Evolutionary conservation across 2,888 invertebrate genomes (phyloP).

Genomic region (Holacanthella duospinosa): DNA sequence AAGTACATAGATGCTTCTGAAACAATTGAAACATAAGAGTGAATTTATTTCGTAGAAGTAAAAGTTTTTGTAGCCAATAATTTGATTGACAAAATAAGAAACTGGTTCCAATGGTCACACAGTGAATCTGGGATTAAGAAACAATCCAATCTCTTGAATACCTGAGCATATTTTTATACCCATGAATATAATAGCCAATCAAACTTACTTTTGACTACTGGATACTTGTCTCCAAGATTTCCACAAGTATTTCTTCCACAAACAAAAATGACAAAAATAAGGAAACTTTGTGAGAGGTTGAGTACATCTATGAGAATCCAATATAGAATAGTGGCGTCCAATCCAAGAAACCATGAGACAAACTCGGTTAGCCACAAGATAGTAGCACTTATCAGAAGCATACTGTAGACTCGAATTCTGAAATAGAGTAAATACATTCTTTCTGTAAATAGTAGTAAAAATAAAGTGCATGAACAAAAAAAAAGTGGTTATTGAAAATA

Average conservation of each 20-base stretch:
- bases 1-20: neutral
- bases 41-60: neutral
- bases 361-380: slow-evolving; percentile 6
- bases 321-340: neutral
- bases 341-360: neutral
- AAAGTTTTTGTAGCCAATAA: too few relatives aligned
- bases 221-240: neutral
- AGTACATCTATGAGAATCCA: slow-evolving; percentile 9
- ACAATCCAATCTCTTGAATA: too few relatives aligned
- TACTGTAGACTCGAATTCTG: slow-evolving; percentile 5
- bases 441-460: too few relatives aligned
- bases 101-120: too few relatives aligned
- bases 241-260: neutral
- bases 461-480: too few relatives aligned
- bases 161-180: too few relatives aligned
- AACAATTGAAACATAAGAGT: neutral
- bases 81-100: too few relatives aligned
- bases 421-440: too few relatives aligned
- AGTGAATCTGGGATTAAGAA: too few relatives aligned
- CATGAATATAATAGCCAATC: too few relatives aligned
- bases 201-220: slow-evolving; percentile 5
- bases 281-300: slow-evolving; percentile 3
- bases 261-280: slow-evolving; percentile 7
- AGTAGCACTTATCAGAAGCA: neutral
- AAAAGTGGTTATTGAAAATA: too few relatives aligned